phyloP scores from a whole-genome alignment of 2,888 invertebrate species.

The Colostygia pectinataria region DNA sequence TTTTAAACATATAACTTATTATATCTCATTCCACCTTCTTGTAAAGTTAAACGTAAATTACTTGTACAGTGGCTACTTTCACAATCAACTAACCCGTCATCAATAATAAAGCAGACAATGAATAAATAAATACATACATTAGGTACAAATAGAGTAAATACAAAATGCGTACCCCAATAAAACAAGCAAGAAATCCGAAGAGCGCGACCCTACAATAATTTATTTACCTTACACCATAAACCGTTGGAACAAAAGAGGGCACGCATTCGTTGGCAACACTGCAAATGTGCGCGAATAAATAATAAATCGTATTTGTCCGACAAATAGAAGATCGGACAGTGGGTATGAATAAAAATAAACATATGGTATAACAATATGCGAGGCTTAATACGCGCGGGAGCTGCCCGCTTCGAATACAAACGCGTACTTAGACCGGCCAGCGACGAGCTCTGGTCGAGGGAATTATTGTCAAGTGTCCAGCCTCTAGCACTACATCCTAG shows the following conservation, averaged over 20 bases:
- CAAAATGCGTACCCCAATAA: conserved; percentile 39
- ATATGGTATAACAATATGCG: conserved; percentile 49
- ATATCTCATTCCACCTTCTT: too few species aligned
- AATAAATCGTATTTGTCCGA: conserved; percentile 49
- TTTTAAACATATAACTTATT: too few species aligned
- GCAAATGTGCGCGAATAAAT: conserved; percentile 53
- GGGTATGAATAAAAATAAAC: conserved; percentile 54
- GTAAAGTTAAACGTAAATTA: too few species aligned
- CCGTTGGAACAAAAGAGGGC: conserved; percentile 36
- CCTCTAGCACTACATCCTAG: too few species aligned
- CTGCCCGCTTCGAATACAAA: conserved; percentile 13
- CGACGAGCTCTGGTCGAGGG: not conserved
- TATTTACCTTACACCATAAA: conserved; percentile 42
- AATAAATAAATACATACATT: conserved; percentile 33
- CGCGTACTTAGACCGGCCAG: conserved; percentile 3
- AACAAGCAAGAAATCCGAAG: conserved; percentile 41
- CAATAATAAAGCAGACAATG: conserved; percentile 30
- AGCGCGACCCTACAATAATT: conserved; percentile 38
- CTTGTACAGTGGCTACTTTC: not conserved
- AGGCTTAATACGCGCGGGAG: conserved; percentile 37
- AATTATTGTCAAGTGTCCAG: not conserved
- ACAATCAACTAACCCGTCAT: conserved; percentile 29
- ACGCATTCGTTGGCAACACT: conserved; percentile 47
- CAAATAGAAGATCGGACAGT: conserved; percentile 44
- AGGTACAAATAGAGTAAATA: conserved; percentile 33